A percentile compares a stretch with the other conserved stretches of the same genome.
Conservation (phyloP, 1,140 invertebrate genomes). For the Onthophagus taurus region DNA sequence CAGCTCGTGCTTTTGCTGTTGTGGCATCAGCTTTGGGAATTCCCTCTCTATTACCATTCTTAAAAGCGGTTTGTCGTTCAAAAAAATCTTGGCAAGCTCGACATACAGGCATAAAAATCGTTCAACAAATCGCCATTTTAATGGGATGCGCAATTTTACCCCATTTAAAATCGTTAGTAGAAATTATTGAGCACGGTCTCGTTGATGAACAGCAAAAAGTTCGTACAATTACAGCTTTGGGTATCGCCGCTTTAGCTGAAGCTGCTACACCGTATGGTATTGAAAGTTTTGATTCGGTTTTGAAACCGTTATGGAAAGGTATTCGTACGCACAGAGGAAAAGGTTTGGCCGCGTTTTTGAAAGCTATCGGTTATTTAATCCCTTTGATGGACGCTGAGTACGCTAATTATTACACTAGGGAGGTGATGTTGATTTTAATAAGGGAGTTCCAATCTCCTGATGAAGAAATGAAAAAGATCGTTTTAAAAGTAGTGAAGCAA, state of each 20-base stretch:
- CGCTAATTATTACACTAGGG: slow-evolving; percentile 98
- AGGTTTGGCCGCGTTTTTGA: slow-evolving; percentile 96
- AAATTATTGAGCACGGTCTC: slow-evolving; percentile 97
- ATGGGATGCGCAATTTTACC: slow-evolving; percentile 99
- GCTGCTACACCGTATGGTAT: slow-evolving; percentile 99
- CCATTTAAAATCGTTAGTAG: slow-evolving; percentile 94
- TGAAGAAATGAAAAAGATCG: slow-evolving; percentile 99
- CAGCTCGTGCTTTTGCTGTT: slow-evolving; percentile 96
- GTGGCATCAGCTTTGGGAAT: slow-evolving; percentile 98
- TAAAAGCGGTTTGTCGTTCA: slow-evolving; percentile 98
- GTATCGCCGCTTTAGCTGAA: slow-evolving; percentile 95
- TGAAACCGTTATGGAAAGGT: slow-evolving; percentile 98
- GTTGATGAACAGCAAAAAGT: slow-evolving; percentile 85
- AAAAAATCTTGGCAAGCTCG: slow-evolving; percentile 99
- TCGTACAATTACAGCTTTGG: slow-evolving; percentile 95
- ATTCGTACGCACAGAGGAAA: slow-evolving; percentile 97
- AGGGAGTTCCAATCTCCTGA: slow-evolving; percentile 99
- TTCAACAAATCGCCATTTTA: slow-evolving; percentile 98
- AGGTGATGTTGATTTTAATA: slow-evolving; percentile 99
- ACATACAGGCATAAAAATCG: slow-evolving; percentile 99
- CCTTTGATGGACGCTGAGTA: slow-evolving; percentile 99
- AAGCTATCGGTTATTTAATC: slow-evolving; percentile 98
- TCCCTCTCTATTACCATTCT: slow-evolving; percentile 92
- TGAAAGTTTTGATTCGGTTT: slow-evolving; percentile 97
- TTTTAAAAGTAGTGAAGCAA: slow-evolving; percentile 99